phyloP scores from a whole-genome alignment of 1,140 invertebrate genomes.

The Trichoplusia ni region DNA sequence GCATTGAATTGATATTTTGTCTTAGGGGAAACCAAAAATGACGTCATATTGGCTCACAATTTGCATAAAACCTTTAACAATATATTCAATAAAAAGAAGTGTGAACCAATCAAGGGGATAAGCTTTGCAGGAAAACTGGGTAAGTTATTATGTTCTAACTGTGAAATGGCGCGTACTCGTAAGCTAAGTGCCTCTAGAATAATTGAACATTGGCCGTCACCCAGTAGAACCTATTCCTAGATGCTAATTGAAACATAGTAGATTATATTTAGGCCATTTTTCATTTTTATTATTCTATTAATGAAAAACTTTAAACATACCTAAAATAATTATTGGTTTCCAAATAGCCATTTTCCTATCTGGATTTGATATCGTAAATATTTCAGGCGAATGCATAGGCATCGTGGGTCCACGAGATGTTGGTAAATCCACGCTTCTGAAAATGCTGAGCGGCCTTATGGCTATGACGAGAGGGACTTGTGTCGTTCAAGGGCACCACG shows the following conservation, averaged over 20 bases:
- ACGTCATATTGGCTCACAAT: not conserved
- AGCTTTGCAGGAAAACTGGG: not conserved
- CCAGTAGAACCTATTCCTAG: no score
- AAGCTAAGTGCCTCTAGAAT: no score
- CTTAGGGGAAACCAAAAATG: not conserved
- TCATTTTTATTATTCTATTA: no score
- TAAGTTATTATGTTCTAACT: no score
- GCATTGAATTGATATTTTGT: no score
- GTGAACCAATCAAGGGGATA: not conserved
- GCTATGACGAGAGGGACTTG: not conserved
- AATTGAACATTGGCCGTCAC: no score
- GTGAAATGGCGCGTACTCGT: no score
- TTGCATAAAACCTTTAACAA: not conserved
- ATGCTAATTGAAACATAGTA: no score
- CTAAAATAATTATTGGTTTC: no score
- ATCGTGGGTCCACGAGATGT: not conserved
- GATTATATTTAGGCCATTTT: no score
- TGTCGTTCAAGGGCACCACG: not conserved
- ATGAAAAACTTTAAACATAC: no score
- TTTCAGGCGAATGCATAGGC: slow-evolving; percentile 2
- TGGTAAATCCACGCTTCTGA: not conserved
- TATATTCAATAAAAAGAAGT: not conserved
- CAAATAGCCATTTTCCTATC: no score
- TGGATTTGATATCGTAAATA: not conserved
- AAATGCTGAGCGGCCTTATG: not conserved